Base-by-base conservation (phyloP, 2,888 invertebrate genomes). In the Troglohyphantes excavatus region DNA sequence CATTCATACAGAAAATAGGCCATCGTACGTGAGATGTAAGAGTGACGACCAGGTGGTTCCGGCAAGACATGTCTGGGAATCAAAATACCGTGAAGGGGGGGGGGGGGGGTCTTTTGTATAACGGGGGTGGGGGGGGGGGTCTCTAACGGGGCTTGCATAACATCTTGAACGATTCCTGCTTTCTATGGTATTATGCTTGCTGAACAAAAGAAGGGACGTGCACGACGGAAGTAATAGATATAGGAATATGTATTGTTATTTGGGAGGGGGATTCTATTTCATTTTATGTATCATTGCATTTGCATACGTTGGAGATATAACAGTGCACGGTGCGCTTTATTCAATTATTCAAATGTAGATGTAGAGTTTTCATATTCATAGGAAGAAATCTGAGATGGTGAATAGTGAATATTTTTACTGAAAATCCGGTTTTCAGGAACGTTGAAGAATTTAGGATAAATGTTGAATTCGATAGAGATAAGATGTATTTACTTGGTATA, bases 71-170 rank as follows among this genome's bases (percentile, higher is more conserved):
- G 79, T 81, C 79, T 68, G 65, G 63, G 23, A 78, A 78, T 78
- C 78, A 78, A 78, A 78, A 78, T 63, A 78, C 65, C 78, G 78
- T 78, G 61, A 78, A 78, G 63, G 39, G 39, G 78, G 39, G 29
- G 63, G 21, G 26, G 26, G 27, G 21, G 67, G 46, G 19, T 43
- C 67, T 26, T 21, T 26, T 39, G 39, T 39, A 13, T 39, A 39
- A 39, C 1, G 39, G 39, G 39, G 39, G 3, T 39, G 39, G 9
- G 39, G 27, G 19, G 27, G 11, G 46, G 67, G 17, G n/a, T n/a
- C n/a, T 17, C 46, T 13, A 46, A 46, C 46, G 79, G 39, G 53
- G 79, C 68, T 29, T 81, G 53, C 53, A 21, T 68, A 81, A 68
- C 53, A 29, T 53, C 53, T n/a, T 68, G 67, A 68, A 81, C 19